Evolutionary conservation across 2,113 vertebrate genomes (phyloP).

Genomic region (Jaculus jaculus): DNA sequence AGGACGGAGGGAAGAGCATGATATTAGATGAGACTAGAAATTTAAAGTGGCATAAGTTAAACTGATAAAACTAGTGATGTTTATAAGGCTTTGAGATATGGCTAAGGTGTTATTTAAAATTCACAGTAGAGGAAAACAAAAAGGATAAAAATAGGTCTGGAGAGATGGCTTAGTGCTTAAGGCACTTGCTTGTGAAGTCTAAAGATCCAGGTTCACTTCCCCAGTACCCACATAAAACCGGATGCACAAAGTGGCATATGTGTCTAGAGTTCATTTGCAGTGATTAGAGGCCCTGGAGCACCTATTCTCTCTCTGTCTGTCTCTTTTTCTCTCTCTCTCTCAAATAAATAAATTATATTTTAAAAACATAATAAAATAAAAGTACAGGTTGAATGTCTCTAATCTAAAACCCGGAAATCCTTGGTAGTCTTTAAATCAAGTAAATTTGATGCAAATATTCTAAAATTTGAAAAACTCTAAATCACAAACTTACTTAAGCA

Average conservation of each 20-base stretch:
- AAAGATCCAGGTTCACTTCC: no score
- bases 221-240: no score
- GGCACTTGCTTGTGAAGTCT: no score
- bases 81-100: neutral
- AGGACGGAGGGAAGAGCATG: neutral
- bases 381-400: neutral
- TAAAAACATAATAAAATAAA: neutral
- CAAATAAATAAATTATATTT: no score
- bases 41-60: neutral
- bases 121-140: conserved; percentile 11
- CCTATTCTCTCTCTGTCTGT: no score
- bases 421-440: neutral
- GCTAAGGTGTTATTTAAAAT: neutral
- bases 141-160: neutral
- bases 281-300: no score
- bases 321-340: no score
- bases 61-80: neutral
- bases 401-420: neutral
- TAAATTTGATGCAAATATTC: neutral
- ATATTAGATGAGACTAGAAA: neutral
- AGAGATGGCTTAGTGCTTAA: no score
- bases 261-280: no score
- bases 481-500: neutral
- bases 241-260: no score
- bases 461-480: neutral